These are phyloP conservation scores for Talpa occidentalis DNA, from an alignment of 2,113 vertebrate genomes.

Conservation along the genomic window DNA sequence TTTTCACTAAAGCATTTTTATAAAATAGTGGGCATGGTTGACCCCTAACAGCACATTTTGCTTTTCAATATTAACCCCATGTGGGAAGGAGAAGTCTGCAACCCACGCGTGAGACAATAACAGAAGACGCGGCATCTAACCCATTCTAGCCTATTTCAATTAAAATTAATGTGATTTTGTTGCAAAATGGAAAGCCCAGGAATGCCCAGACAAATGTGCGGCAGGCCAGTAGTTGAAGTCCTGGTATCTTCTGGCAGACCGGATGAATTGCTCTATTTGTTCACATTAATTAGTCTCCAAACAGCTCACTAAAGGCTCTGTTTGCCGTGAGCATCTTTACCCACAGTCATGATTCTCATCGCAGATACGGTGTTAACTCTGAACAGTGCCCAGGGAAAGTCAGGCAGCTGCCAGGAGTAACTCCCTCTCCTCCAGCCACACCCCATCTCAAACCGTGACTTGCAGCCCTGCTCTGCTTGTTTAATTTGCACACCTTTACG, in stretches of 20 bases:
- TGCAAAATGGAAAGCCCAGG: not conserved
- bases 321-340: not conserved
- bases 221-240: not conserved
- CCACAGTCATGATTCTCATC: not conserved
- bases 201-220: not conserved
- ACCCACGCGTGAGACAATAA: not conserved
- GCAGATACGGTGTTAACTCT: not conserved
- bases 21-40: not conserved
- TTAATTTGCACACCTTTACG: not conserved
- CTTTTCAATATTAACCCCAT: not conserved
- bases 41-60: not conserved
- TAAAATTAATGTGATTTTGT: not conserved
- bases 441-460: not conserved
- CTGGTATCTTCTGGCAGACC: not conserved
- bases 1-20: not conserved
- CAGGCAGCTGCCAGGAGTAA: not conserved
- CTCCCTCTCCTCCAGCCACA: fast-evolving
- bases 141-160: not conserved
- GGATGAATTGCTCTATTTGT: not conserved
- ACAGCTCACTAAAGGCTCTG: not conserved
- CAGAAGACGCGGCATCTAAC: not conserved
- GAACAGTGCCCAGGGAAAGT: not conserved
- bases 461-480: not conserved
- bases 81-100: not conserved
- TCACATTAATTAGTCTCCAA: not conserved